Base-by-base conservation (phyloP, 2,888 invertebrate species). In the Chrysina gloriosa region DNA sequence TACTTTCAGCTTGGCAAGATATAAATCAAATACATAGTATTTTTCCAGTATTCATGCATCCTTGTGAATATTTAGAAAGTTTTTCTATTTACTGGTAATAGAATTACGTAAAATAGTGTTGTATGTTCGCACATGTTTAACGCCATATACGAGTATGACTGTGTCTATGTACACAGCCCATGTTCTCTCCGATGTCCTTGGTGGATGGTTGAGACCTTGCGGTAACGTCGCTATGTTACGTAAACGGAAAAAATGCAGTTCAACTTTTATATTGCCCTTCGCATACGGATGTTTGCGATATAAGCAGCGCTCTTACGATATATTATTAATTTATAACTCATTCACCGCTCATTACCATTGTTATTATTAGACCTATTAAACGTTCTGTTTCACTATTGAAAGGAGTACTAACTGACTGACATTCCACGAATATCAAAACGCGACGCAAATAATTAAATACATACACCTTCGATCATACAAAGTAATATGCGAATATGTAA, bases 241-340 rank as follows among this genome's bases (percentile, higher is more conserved):
- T 70, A 70, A 66, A 66, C 48, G 54, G 58, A 58, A 66, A 66
- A 66, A 72, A 72, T 72, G 67, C 70, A 70, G 67, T 72, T 65
- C 70, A 70, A 67, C 71, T 69, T 71, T 71, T 69, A 65, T 71
- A 65, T 67, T 72, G 72, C 71, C 72, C 72, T 72, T 72, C 72
- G 71, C 70, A 71, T 70, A 68, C 72, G 72, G 72, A 72, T 71
- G 70, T 72, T 52, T 67, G 67, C 68, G 61, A 39, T 50, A 50
- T 64, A 36, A 64, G 31, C 3, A 58, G 16, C 16, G 29, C 39
- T 42, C 27, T 52, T 61, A 42, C 25, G 58, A 58, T 39, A n/a
- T 25, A 42, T 52, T 52, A 52, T 52, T 52, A 52, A 52, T 52
- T 52, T 52, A 52, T 52, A 52, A 29, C 52, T 52, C 52, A 52